Evolutionary conservation across 2,113 vertebrate genomes (phyloP).

Genomic region (Procapra przewalskii): DNA sequence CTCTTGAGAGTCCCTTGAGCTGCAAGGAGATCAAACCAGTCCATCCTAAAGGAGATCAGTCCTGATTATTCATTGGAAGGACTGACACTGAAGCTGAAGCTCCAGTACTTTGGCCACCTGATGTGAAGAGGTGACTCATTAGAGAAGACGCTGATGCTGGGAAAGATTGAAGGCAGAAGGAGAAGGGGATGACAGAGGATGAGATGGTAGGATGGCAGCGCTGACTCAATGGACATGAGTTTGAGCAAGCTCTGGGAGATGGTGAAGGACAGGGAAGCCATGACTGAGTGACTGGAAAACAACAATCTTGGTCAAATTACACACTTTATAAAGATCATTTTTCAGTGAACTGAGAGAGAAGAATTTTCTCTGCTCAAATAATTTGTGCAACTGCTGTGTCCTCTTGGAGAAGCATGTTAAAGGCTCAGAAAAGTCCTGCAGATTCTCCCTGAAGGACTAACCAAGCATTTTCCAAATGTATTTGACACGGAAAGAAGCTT

Average conservation of each 20-base stretch:
- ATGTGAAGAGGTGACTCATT: not conserved
- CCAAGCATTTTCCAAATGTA: not conserved
- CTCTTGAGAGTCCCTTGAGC: not conserved
- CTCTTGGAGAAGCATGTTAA: not conserved
- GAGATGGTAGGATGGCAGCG: not conserved
- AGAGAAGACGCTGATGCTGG: not conserved
- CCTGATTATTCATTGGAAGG: not conserved
- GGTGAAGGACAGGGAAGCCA: not conserved
- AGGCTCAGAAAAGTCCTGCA: not conserved
- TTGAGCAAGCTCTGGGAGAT: not conserved
- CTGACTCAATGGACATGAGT: not conserved
- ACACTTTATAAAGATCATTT: not conserved
- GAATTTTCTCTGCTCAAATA: not conserved
- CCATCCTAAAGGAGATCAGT: not conserved
- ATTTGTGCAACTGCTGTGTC: not conserved
- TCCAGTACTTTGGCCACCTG: not conserved
- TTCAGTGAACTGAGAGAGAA: not conserved
- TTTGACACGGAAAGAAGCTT: not conserved
- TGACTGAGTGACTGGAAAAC: not conserved
- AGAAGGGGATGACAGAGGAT: not conserved
- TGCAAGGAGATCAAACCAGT: not conserved
- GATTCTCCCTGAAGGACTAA: not conserved
- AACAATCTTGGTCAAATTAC: not conserved
- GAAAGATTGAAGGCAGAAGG: not conserved
- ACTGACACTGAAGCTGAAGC: not conserved